Evolutionary conservation across 2,797 vertebrate genomes (phyloP), one percentile per base, ranked within the genome.

Genomic region (Eulemur albifrons): DNA sequence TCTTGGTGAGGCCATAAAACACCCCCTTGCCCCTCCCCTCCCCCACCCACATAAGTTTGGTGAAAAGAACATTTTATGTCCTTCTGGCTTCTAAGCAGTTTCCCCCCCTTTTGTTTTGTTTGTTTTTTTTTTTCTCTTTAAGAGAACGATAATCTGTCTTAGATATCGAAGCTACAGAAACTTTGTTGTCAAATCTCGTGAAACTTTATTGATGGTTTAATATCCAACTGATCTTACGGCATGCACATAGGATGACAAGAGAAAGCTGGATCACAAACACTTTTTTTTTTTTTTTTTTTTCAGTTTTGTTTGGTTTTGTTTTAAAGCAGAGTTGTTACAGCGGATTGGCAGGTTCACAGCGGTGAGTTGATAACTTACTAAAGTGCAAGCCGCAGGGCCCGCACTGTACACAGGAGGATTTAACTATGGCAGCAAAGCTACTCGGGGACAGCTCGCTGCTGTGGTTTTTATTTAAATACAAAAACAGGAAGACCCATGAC

Each of bases 201-300:
- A 99, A 99, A 99, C 99, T 99, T 99, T 99, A 99, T 99, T 99
- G 99, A 99, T 99, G 99, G 98, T 99, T 99, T 99, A 98, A 99
- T 99, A 99, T 99, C 99, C 99, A 99, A 99, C 99, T 99, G 99
- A 99, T 99, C 99, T 99, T 99, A 99, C 98, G 99, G 99, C 99
- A 99, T 99, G 99, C 99, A 99, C 99, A 99, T 99, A 99, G 99
- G 99, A 99, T 99, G 99, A 99, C 98, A 99, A 99, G 99, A 99
- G 99, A 99, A 99, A 99, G 99, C 99, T 98, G 99, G 98, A 99
- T 99, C 99, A 99, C 99, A 99, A 99, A 99, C 99, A 99, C 99
- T 99, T 99, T 97, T 95, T 97, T 96, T 91, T 92, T 95, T 79
- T 88, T 18, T 23, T 95, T 79, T 90, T 96, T 97, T 87, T 40